Evolutionary conservation across 2,888 invertebrate species (phyloP), one percentile per base, ranked within the genome.

Genomic region (Bombylius major): DNA sequence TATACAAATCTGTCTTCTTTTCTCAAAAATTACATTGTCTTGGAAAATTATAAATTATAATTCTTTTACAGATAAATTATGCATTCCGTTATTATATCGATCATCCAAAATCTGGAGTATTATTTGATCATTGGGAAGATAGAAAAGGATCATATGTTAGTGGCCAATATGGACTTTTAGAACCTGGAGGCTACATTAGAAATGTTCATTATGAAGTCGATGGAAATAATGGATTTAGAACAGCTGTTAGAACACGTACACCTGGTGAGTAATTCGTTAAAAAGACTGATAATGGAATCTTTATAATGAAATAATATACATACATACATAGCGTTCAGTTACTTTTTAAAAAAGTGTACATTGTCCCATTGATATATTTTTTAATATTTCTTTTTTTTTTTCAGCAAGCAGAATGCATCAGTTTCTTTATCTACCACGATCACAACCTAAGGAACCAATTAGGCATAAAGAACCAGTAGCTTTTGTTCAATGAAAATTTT

Each of bases 161-260:
- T 36, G 71, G 71, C 11, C 64, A 66, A 36, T 68, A 70, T 64
- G 68, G 67, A 47, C 62, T 71, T 42, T 60, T 71, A 31, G 70
- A 72, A 58, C 68, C 68, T 9, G 67, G 63, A 48, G 72, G 71
- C n/a, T 65, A 65, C 58, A 64, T 70, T 36, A 65, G 70, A 44
- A 66, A 67, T 60, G 69, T 72, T 1, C 67, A 68, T 59, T 70
- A 69, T 58, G 67, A 69, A 60, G 69, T 69, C 11, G 62, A 66
- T 52, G 67, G 66, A 1, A 61, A 67, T 47, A 66, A 62, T 53
- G 69, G 69, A 9, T 69, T 68, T 56, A 63, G 63, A 52, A 68
- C 67, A 54, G 66, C 67, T 11, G 66, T 72, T 23, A 65, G 64
- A 61, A 72, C 67, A 31, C 63, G 66, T 39, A 68, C 64, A 44